Base-by-base conservation (phyloP, 1,140 invertebrate genomes). In the Bombus ignitus region DNA sequence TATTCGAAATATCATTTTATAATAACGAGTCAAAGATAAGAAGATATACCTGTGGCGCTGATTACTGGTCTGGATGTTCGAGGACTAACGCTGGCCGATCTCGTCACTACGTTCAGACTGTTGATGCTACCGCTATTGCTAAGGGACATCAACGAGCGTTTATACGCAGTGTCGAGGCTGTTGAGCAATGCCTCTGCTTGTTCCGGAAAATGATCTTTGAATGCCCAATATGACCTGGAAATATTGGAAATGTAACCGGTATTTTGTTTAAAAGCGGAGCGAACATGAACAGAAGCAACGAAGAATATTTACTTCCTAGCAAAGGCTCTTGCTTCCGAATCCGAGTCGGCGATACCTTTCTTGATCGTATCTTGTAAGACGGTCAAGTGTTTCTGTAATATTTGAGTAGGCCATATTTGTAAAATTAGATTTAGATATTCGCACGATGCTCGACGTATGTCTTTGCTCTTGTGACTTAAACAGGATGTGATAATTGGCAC, bases 281-380 rank as follows among this genome's bases (percentile, higher is more conserved):
- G 3, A 22, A 12, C 10, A 39, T 13, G 2, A 22, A 72, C 4
- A 32, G 39, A 62, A 57, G 13, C n/a, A 10, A 13, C 66, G 87
- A 85, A 80, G 8, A 2, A 62, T 62, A 94, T 95, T 94, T 92
- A 97, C 97, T 96, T 97, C 91, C 98, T 96, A 0, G 97, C 97
- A 90, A 96, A 96, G 2, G 96, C 96, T 92, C 99, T 95, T 10
- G 98, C 98, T 87, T 98, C 98, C 32, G 97, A 96, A 94, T 99
- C 99, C 0, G 99, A 98, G 96, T 99, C 99, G 12, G 97, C 96
- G 65, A 99, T 97, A 8, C 98, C 98, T 89, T 97, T 97, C 91
- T 98, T 98, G 10, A 99, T 97, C 0, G 97, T 97, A 85, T 99
- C 98, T 82, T 98, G 97, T 1, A 99, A 93, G 28, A 96, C 94